A percentile compares a stretch with the other conserved stretches of the same genome.
Evolutionary conservation across 2,888 invertebrate genomes (phyloP).

Genomic region (Melanchra persicariae): DNA sequence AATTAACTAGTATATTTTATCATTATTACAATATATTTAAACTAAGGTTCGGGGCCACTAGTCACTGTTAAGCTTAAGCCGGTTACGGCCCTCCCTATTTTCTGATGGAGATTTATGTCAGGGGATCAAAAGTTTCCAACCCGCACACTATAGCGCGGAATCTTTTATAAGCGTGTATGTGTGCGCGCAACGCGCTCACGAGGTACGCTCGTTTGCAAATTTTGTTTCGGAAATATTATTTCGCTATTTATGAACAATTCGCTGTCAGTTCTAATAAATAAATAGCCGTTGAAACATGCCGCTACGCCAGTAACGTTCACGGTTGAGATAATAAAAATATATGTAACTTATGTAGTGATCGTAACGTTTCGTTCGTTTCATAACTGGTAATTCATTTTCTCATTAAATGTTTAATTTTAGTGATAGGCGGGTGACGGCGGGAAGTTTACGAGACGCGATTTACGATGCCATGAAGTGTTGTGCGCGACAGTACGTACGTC

Average conservation of each 20-base stretch:
- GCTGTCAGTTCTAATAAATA: conserved; percentile 82
- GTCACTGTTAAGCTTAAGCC: conserved; percentile 90
- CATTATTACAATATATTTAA: conserved; percentile 90
- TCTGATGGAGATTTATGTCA: conserved; percentile 91
- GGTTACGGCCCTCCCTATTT: conserved; percentile 90
- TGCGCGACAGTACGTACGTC: conserved; percentile 70
- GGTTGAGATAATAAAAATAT: conserved; percentile 79
- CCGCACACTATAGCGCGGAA: conserved; percentile 76
- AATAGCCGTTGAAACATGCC: conserved; percentile 71
- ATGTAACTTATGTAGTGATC: conserved; percentile 76
- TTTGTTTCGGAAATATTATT: conserved; percentile 75
- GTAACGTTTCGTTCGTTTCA: conserved; percentile 72
- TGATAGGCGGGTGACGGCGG: conserved; percentile 72
- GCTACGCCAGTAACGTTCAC: conserved; percentile 68
- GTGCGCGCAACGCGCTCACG: conserved; percentile 63
- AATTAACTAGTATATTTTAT: conserved; percentile 89
- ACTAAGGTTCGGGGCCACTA: conserved; percentile 87
- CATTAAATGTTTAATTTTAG: conserved; percentile 86
- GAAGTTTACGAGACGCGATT: conserved; percentile 76
- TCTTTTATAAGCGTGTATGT: conserved; percentile 65
- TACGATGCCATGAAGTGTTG: conserved; percentile 79
- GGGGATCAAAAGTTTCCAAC: conserved; percentile 90
- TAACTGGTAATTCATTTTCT: conserved; percentile 82
- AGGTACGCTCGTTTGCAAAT: conserved; percentile 75
- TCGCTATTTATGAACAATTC: conserved; percentile 78